Percentiles rank a stretch among this genome's conserved stretches.
These are phyloP conservation scores for Corythaeola cristata DNA, from an alignment of 2,113 vertebrate species.

Conservation along the genomic window DNA sequence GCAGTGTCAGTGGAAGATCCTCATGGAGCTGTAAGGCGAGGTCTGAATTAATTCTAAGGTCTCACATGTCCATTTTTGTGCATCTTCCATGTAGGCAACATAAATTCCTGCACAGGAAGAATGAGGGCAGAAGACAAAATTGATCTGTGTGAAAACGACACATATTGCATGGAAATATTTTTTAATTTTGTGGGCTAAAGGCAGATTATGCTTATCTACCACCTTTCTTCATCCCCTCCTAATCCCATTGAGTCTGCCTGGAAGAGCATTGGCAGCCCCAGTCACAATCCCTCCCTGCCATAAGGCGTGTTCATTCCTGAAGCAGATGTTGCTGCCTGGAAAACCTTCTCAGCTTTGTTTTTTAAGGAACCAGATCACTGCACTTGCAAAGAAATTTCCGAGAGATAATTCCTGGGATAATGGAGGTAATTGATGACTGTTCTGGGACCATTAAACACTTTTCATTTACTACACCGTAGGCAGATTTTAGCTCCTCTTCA, in stretches of 20 bases:
- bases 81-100: neutral
- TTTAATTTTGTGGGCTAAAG: neutral
- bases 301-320: neutral
- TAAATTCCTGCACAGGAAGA: neutral
- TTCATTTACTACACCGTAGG: conserved; percentile 9
- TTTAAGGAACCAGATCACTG: neutral
- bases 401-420: neutral
- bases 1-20: neutral
- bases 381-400: conserved; percentile 19
- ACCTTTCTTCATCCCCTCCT: neutral
- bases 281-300: neutral
- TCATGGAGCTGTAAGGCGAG: no score
- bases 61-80: no score
- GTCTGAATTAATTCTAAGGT: neutral
- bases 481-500: conserved; percentile 40
- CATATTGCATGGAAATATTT: accelerated
- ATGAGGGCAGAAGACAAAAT: neutral
- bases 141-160: no score
- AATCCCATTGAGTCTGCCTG: neutral
- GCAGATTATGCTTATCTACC: neutral
- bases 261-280: neutral
- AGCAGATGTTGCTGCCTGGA: conserved; percentile 22
- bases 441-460: neutral
- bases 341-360: neutral
- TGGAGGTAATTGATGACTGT: conserved; percentile 36